Percentiles rank a stretch among this genome's conserved stretches.
phyloP scores from a whole-genome alignment of 2,888 invertebrate species.

The Drosophila longiperda region DNA sequence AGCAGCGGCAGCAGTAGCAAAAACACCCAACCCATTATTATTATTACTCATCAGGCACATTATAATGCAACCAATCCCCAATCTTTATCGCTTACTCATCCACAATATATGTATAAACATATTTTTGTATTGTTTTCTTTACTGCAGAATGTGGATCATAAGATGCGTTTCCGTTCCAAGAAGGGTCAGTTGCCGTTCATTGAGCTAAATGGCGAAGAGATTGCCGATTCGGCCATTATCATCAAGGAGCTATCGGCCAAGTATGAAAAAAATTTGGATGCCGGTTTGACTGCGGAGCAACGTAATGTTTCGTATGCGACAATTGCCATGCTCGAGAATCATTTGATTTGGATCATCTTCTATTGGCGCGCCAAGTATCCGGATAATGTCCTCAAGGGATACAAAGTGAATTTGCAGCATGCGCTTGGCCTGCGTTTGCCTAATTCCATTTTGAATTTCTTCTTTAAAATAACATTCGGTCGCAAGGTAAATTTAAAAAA shows the following conservation, averaged over 20 bases:
- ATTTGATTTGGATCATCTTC: conserved; percentile 95
- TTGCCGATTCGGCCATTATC: conserved; percentile 96
- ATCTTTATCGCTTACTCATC: conserved; percentile 38
- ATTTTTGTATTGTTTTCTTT: background rate
- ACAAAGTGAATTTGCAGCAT: conserved; percentile 95
- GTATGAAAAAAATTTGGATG: conserved; percentile 93
- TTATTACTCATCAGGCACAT: conserved; percentile 47
- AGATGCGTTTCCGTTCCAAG: conserved; percentile 96
- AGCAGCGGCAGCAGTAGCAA: background rate
- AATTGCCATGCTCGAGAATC: conserved; percentile 97
- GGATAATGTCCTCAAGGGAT: conserved; percentile 94
- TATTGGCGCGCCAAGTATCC: conserved; percentile 97
- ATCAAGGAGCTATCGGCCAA: conserved; percentile 94
- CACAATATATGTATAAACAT: background rate
- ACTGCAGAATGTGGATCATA: conserved; percentile 95
- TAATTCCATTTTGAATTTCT: conserved; percentile 93
- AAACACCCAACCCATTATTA: conserved; percentile 2
- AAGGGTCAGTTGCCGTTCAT: conserved; percentile 98
- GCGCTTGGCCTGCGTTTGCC: conserved; percentile 95
- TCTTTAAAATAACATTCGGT: conserved; percentile 94
- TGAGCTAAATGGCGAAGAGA: conserved; percentile 97
- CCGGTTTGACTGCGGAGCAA: conserved; percentile 92
- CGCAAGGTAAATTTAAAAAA: conserved; percentile 89
- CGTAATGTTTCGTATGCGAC: conserved; percentile 95
- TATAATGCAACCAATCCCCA: background rate